Evolutionary conservation across 2,888 invertebrate genomes (phyloP).

Genomic region (Lithosia quadra): DNA sequence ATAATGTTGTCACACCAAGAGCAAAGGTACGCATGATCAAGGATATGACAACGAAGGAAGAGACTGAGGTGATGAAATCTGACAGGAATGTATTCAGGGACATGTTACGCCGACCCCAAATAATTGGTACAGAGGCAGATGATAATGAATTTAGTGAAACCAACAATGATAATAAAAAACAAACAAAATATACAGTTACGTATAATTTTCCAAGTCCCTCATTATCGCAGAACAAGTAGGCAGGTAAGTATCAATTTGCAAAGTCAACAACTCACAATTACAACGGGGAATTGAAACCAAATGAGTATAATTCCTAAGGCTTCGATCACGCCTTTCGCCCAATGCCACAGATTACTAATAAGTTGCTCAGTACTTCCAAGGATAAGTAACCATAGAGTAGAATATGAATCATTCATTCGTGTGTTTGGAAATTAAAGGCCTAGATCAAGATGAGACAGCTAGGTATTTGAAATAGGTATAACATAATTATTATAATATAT

Average conservation of each 20-base stretch:
- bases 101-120: no score
- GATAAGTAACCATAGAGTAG: slow-evolving; percentile 27
- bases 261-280: slow-evolving; percentile 35
- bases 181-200: not conserved
- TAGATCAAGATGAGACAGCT: slow-evolving; percentile 13
- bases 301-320: slow-evolving; percentile 23
- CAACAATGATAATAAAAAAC: not conserved
- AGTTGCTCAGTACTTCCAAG: slow-evolving; percentile 20
- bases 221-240: slow-evolving; percentile 23
- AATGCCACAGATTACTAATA: slow-evolving; percentile 28
- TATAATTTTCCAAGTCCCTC: slow-evolving; percentile 14
- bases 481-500: no score
- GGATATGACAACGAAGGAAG: no score
- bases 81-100: no score
- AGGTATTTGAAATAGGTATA: not conserved
- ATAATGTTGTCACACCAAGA: no score
- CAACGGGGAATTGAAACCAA: slow-evolving; percentile 36
- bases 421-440: slow-evolving; percentile 41
- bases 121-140: no score
- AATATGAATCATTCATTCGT: slow-evolving; percentile 52
- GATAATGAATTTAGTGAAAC: not conserved
- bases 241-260: slow-evolving; percentile 26
- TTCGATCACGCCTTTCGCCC: slow-evolving; percentile 46
- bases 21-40: no score
- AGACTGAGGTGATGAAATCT: no score